Percentiles rank a stretch among this genome's conserved stretches.
phyloP scores from a whole-genome alignment of 2,888 invertebrate genomes.

The Nephrotoma guestfalica region DNA sequence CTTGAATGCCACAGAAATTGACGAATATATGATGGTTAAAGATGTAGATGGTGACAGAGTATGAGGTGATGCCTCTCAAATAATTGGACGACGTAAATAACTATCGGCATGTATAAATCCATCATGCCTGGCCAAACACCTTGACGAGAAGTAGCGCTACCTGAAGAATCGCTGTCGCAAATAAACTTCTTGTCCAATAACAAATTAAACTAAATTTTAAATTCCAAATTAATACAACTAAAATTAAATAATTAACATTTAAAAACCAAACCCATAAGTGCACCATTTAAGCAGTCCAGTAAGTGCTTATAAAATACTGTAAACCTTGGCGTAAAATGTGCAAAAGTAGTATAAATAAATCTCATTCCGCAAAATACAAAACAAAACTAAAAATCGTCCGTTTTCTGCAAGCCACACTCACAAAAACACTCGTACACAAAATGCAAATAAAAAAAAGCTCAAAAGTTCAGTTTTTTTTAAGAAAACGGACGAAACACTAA shows the following conservation, averaged over 20 bases:
- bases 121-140: no score
- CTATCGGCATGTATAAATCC: no score
- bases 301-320: background rate
- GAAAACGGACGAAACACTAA: background rate
- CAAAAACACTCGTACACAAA: background rate
- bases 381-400: background rate
- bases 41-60: no score
- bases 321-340: background rate
- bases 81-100: no score
- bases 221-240: background rate
- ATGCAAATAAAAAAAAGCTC: background rate
- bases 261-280: background rate
- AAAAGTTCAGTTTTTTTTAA: background rate
- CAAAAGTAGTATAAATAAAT: background rate
- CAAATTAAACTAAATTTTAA: background rate
- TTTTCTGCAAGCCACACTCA: background rate
- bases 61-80: no score
- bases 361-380: background rate
- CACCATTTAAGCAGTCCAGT: background rate
- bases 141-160: no score
- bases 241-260: background rate
- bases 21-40: no score
- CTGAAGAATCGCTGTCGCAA: no score
- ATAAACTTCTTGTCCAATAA: no score
- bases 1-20: no score